These are phyloP conservation scores for Cactoblastis cactorum DNA, from an alignment of 2,888 invertebrate species.

Conservation along the genomic window DNA sequence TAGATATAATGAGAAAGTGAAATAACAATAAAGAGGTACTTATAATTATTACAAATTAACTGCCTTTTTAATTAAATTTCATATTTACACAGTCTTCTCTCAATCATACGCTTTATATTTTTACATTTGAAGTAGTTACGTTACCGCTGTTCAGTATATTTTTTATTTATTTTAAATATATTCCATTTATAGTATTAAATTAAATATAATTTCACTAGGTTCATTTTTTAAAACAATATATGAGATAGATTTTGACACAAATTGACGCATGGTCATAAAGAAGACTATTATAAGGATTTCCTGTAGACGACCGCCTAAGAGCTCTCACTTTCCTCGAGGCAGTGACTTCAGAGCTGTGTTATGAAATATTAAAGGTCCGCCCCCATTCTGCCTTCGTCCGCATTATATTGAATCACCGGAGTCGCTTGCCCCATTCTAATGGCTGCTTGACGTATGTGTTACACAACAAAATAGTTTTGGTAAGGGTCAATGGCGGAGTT, in stretches of 20 bases:
- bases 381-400: constrained; percentile 51
- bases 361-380: constrained; percentile 56
- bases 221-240: constrained; percentile 4
- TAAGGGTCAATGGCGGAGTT: constrained; percentile 51
- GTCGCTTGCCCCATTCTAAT: constrained; percentile 45
- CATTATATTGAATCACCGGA: constrained; percentile 42
- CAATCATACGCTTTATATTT: neutral
- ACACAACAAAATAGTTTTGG: constrained; percentile 41
- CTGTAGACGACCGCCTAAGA: constrained; percentile 35
- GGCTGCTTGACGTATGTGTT: constrained; percentile 42
- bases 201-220: neutral
- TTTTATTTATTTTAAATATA: neutral
- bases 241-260: neutral
- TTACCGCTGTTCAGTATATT: neutral
- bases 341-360: constrained; percentile 33
- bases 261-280: neutral
- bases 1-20: constrained; percentile 12
- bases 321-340: constrained; percentile 46
- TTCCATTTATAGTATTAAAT: neutral
- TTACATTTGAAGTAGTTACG: neutral
- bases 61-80: neutral
- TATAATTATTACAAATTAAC: neutral
- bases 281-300: constrained; percentile 28
- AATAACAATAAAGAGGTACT: constrained; percentile 1
- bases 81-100: neutral